Evolutionary conservation across 2,888 invertebrate species (phyloP).

Genomic region (Rhopalosiphum nymphaeae): DNA sequence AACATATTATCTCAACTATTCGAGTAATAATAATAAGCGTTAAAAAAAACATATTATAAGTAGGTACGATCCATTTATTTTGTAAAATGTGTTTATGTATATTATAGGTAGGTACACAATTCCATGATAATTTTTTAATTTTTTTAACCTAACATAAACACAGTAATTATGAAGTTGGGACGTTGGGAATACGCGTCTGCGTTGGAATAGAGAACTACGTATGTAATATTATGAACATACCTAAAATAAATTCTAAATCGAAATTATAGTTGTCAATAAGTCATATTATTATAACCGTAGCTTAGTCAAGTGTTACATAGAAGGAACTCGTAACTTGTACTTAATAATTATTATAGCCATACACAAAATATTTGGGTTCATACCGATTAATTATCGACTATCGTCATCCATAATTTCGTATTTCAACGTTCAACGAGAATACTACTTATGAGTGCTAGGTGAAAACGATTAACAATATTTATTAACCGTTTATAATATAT

Average conservation of each 20-base stretch:
- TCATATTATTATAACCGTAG: background rate
- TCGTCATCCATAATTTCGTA: slow-evolving; percentile 4
- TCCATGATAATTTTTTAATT: background rate
- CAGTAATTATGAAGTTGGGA: background rate
- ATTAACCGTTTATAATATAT: slow-evolving; percentile 2
- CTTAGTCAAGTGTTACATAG: background rate
- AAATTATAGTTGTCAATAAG: background rate
- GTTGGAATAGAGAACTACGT: background rate
- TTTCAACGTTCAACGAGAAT: background rate
- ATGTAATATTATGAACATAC: background rate
- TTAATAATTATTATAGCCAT: slow-evolving; percentile 20
- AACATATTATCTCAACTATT: background rate
- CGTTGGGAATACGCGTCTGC: background rate
- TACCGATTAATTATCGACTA: slow-evolving; percentile 11
- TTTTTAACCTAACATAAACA: background rate
- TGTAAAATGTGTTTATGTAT: background rate
- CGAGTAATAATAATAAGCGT: background rate
- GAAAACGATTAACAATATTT: slow-evolving; percentile 46
- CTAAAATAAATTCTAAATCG: background rate
- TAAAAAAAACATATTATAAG: background rate
- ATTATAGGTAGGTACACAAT: background rate
- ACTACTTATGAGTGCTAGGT: background rate
- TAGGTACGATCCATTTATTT: background rate
- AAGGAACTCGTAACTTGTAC: background rate
- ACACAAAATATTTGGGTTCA: background rate